A percentile compares a stretch with the other conserved stretches of the same genome.
Evolutionary conservation across 2,113 vertebrate genomes (phyloP).

Genomic region (Chlorocebus sabaeus): DNA sequence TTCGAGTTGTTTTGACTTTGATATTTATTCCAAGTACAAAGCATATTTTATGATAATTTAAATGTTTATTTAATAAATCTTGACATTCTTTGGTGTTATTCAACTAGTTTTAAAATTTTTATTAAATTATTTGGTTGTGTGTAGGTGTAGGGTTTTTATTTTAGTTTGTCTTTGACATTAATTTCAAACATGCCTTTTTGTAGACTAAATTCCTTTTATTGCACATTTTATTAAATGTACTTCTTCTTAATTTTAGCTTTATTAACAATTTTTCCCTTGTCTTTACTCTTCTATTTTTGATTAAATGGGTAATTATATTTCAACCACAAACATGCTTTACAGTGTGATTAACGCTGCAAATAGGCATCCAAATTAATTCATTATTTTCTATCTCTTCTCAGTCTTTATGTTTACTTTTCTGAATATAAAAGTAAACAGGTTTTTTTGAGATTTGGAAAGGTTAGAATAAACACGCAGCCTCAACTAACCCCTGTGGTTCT

Average conservation of each 20-base stretch:
- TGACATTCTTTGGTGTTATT: background rate
- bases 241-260: background rate
- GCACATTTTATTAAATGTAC: background rate
- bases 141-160: background rate
- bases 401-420: background rate
- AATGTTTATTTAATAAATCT: background rate
- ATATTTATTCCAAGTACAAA: background rate
- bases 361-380: background rate
- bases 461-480: background rate
- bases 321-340: background rate
- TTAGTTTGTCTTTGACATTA: slow-evolving; percentile 18
- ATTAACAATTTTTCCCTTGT: background rate
- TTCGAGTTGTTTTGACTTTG: background rate
- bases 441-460: background rate
- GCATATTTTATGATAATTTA: background rate
- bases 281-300: background rate
- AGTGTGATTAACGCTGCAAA: background rate
- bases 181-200: background rate
- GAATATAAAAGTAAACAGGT: background rate
- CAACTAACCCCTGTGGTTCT: accelerated
- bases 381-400: background rate
- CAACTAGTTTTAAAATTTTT: background rate
- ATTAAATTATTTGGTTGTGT: background rate
- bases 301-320: background rate
- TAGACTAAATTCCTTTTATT: background rate